Base-by-base conservation (phyloP, 2,113 vertebrate genomes). In the Mastomys coucha region DNA sequence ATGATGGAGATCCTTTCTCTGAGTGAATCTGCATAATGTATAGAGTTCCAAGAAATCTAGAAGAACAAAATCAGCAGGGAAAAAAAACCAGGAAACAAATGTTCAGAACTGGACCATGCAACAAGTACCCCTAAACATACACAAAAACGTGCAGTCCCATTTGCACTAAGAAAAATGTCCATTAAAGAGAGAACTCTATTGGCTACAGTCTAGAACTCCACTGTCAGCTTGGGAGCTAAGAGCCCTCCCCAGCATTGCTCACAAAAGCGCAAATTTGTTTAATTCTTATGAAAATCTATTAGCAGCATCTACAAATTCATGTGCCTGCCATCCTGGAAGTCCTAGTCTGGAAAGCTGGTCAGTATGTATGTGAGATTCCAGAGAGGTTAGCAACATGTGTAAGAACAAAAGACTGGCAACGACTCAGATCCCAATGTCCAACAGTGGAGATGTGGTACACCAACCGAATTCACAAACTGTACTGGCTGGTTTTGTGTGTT, bases 201-300 rank as follows among this genome's bases (percentile, higher is more conserved):
- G 26, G 67, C 33, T 22, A 19, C 26, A 88, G 39, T 65, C 53
- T 22, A 51, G 45, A 93, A 70, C 31, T 60, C 0, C 51, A 73
- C 39, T 3, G 33, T 33, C 92, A 75, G 58, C 82, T 39, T 89
- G 20, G 84, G 63, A 24, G 28, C 49, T 80, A 89, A 69, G 39
- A 53, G 16, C 45, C 33, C 17, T 65, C 31, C 56, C 63, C 49
- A 87, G 11, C 20, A 75, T 81, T 72, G 5, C 49, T 45, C 28
- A 76, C 7, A 80, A 51, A 93, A 77, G 28, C 65, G 20, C 69
- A 91, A 90, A 89, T 45, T n/a, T 91, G 22, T 60, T 53, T 70
- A 69, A 75, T 65, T 80, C 51, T 89, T 95, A 89, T 2, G 4
- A 45, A 76, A 53, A 95, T 72, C n/a, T 90, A 92, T 60, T 70